Conservation (phyloP, 1,140 invertebrate species). For the Aphis craccivora region DNA sequence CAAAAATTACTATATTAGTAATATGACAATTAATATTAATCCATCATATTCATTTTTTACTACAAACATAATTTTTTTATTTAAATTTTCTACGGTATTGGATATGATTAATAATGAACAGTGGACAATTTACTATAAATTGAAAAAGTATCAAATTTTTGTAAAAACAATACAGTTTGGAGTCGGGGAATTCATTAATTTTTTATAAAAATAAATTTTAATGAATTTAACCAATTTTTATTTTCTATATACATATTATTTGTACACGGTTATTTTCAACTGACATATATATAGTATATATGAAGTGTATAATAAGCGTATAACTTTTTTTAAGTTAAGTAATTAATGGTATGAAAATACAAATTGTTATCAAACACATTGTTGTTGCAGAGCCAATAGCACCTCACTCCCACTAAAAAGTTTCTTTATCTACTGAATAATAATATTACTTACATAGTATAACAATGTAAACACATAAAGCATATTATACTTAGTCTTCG, state of each 20-base stretch:
- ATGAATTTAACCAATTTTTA: neutral
- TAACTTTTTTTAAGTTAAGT: neutral
- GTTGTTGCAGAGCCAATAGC: neutral
- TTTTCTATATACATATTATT: neutral
- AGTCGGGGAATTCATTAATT: neutral
- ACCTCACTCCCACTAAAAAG: neutral
- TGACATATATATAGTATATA: neutral
- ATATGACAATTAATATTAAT: neutral
- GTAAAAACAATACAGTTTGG: neutral
- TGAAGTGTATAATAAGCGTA: neutral
- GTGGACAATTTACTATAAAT: neutral
- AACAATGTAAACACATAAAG: neutral
- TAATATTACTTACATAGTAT: neutral
- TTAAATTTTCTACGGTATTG: neutral
- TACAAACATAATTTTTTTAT: neutral
- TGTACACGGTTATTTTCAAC: neutral
- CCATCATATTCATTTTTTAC: neutral
- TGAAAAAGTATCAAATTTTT: neutral
- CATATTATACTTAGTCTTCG: neutral
- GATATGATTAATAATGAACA: neutral
- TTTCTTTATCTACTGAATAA: slow-evolving; percentile 18
- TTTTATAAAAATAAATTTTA: neutral
- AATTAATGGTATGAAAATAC: neutral
- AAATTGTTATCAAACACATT: neutral
- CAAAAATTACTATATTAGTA: neutral